These are phyloP conservation scores for Sicus ferrugineus DNA, from an alignment of 2,888 invertebrate species.

Conservation along the genomic window DNA sequence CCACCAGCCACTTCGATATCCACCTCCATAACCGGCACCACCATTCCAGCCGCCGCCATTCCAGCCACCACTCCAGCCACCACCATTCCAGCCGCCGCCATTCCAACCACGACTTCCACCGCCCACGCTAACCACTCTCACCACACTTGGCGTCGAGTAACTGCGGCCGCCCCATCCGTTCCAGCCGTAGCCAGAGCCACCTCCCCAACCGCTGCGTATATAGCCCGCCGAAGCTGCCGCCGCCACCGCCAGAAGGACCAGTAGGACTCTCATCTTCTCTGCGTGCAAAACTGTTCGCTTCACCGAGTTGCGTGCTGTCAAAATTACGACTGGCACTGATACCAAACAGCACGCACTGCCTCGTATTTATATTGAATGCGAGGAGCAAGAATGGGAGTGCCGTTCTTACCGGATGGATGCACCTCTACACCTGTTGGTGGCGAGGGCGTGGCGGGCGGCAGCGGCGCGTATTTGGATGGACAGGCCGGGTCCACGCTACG, in stretches of 20 bases:
- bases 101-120: conserved; percentile 35
- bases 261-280: background rate
- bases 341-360: conserved; percentile 12
- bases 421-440: background rate
- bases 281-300: background rate
- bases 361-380: conserved; percentile 20
- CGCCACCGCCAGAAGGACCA: conserved; percentile 37
- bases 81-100: conserved; percentile 31
- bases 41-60: conserved; percentile 13
- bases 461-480: background rate
- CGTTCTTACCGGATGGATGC: background rate
- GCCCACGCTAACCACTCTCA: conserved; percentile 33
- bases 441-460: background rate
- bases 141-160: conserved; percentile 36
- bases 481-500: background rate
- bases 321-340: conserved; percentile 20
- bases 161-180: conserved; percentile 35
- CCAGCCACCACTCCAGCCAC: conserved; percentile 38
- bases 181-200: conserved; percentile 32
- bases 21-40: background rate
- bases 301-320: background rate
- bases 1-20: conserved; percentile 14
- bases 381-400: background rate
- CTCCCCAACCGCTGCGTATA: conserved; percentile 45
- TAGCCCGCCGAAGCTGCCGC: conserved; percentile 47